phyloP scores from a whole-genome alignment of 2,888 invertebrate species.

The Litoditis marina region DNA sequence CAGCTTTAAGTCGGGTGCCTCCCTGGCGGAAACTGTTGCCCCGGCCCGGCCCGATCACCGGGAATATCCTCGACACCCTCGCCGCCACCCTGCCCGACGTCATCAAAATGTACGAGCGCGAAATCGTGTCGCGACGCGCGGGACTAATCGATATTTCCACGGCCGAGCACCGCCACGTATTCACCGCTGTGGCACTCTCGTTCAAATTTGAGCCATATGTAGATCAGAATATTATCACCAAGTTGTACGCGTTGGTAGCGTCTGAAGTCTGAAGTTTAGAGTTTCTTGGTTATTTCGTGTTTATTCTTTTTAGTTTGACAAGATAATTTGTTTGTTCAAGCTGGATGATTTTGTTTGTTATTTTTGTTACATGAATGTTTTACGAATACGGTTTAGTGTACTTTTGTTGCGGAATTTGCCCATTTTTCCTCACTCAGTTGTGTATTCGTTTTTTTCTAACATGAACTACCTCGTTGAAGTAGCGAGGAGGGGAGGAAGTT shows the following conservation, averaged over 20 bases:
- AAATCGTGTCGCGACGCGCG: slow-evolving; percentile 19
- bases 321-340: too few relatives aligned
- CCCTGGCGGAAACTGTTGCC: slow-evolving; percentile 32
- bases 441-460: too few relatives aligned
- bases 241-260: slow-evolving; percentile 35
- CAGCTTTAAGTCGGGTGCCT: slow-evolving; percentile 24
- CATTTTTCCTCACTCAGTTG: too few relatives aligned
- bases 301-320: not conserved
- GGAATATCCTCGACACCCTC: slow-evolving; percentile 29
- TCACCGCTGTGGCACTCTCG: slow-evolving; percentile 26
- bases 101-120: slow-evolving; percentile 29
- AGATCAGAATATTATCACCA: slow-evolving; percentile 28
- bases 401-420: too few relatives aligned
- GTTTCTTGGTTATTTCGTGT: not conserved
- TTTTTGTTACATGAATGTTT: too few relatives aligned
- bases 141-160: slow-evolving; percentile 31
- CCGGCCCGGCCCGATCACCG: slow-evolving; percentile 13
- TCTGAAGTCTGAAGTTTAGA: slow-evolving; percentile 25
- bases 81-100: slow-evolving; percentile 24
- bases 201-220: slow-evolving; percentile 43
- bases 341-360: not conserved
- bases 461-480: too few relatives aligned
- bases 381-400: too few relatives aligned
- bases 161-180: slow-evolving; percentile 27
- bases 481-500: too few relatives aligned